A percentile compares a stretch with the other conserved stretches of the same genome.
These are phyloP conservation scores for Triplophysa dalaica DNA, from an alignment of 2,113 vertebrate genomes.

Conservation along the genomic window DNA sequence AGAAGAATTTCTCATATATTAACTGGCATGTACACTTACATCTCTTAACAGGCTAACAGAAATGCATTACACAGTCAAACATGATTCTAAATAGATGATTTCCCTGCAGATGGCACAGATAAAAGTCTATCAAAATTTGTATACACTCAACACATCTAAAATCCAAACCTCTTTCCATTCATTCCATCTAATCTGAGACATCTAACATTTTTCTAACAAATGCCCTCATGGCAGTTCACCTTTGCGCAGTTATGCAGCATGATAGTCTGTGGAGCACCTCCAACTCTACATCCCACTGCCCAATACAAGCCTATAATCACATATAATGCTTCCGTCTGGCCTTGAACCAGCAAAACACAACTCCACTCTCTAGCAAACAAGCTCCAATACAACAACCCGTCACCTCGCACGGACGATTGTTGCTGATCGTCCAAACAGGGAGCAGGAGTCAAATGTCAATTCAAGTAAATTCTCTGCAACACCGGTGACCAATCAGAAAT, in stretches of 20 bases:
- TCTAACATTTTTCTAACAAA: conserved; percentile 6
- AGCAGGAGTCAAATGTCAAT: background rate
- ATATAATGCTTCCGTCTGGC: conserved; percentile 60
- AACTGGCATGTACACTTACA: conserved; percentile 1
- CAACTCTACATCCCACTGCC: conserved; percentile 24
- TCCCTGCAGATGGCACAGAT: background rate
- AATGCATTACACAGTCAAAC: conserved; percentile 10
- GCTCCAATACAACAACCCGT: background rate
- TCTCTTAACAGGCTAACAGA: background rate
- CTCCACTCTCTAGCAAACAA: background rate
- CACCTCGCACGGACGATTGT: background rate
- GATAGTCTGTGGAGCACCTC: conserved; percentile 46
- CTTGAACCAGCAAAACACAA: conserved; percentile 48
- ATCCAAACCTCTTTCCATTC: background rate
- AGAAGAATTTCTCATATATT: background rate
- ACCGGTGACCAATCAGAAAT: background rate
- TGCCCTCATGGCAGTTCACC: conserved; percentile 9
- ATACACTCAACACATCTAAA: background rate
- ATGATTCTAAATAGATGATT: background rate
- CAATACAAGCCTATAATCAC: conserved; percentile 54
- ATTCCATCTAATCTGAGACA: conserved; percentile 4
- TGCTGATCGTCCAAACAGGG: background rate
- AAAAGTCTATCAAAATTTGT: background rate
- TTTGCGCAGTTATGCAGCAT: conserved; percentile 59
- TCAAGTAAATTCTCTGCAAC: background rate